A percentile compares a stretch with the other conserved stretches of the same genome.
These are phyloP conservation scores for Embidobia sp. DNA, from an alignment of 2,888 invertebrate species.

Conservation along the genomic window DNA sequence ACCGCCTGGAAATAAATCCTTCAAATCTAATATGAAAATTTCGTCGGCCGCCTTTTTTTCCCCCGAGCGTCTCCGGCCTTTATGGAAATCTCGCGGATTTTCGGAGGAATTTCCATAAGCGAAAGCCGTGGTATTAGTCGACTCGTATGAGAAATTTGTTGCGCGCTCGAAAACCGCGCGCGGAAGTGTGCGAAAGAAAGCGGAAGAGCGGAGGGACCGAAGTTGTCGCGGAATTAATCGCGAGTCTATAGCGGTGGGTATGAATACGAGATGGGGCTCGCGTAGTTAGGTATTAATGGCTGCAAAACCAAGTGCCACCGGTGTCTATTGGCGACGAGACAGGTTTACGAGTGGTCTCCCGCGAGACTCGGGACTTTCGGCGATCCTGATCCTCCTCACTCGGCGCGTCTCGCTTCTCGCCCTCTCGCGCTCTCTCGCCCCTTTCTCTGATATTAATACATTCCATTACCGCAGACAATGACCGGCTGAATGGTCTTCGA, in stretches of 20 bases:
- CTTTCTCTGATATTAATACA: slow-evolving; percentile 79
- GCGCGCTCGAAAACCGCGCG: slow-evolving; percentile 2
- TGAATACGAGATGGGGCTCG: slow-evolving; percentile 58
- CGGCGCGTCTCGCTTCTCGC: slow-evolving; percentile 34
- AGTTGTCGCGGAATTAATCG: no score
- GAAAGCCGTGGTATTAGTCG: no score
- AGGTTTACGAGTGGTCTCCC: slow-evolving; percentile 70
- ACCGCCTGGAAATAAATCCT: slow-evolving; percentile 42
- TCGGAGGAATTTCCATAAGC: no score
- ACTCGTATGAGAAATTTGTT: slow-evolving; percentile 43
- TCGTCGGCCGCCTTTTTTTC: slow-evolving; percentile 21
- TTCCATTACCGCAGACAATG: slow-evolving; percentile 81
- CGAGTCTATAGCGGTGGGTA: slow-evolving; percentile 38
- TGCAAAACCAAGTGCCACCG: slow-evolving; percentile 65
- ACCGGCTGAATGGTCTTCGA: slow-evolving; percentile 79
- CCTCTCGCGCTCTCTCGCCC: slow-evolving; percentile 53
- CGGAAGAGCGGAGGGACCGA: no score
- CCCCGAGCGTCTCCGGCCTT: slow-evolving; percentile 22
- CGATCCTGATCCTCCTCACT: slow-evolving; percentile 53
- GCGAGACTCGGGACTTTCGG: slow-evolving; percentile 65
- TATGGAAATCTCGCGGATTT: slow-evolving; percentile 57
- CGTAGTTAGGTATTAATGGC: slow-evolving; percentile 70
- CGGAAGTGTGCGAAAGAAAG: slow-evolving; percentile 7
- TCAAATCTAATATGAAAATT: slow-evolving; percentile 62
- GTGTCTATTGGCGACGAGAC: slow-evolving; percentile 58